Evolutionary conservation across 2,888 invertebrate species (phyloP).

Genomic region (Ferrisia virgata): DNA sequence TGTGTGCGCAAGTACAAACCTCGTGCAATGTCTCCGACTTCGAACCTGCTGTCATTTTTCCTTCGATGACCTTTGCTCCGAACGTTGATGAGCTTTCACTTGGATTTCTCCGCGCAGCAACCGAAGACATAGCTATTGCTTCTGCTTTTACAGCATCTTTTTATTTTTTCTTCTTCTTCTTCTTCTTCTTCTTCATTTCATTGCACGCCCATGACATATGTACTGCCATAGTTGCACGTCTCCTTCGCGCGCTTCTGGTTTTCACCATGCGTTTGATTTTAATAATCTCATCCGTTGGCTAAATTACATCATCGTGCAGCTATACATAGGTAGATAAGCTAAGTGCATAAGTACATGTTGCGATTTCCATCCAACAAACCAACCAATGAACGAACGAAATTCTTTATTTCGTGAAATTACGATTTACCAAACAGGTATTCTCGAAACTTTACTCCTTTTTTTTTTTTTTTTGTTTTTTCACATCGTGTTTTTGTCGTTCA

Average conservation of each 20-base stretch:
- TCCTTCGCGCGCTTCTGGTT: background rate
- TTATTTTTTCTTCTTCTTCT: background rate
- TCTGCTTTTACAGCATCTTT: background rate
- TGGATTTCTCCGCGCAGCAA: background rate
- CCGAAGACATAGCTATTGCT: background rate
- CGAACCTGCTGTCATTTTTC: background rate
- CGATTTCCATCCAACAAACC: too few species aligned
- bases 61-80: background rate
- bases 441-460: too few species aligned
- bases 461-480: too few species aligned
- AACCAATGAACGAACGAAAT: background rate
- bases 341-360: background rate
- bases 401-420: background rate
- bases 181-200: background rate
- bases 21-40: background rate
- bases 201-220: background rate
- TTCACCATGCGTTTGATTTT: background rate
- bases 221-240: background rate
- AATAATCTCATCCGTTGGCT: background rate
- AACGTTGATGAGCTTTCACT: constrained; percentile 1
- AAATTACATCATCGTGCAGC: background rate
- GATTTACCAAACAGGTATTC: background rate
- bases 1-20: background rate
- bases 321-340: too few species aligned
- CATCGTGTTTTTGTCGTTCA: background rate